Evolutionary conservation across 2,797 vertebrate species (phyloP), one percentile per base, ranked within the genome.

Genomic region (Macropus fuliginosus): DNA sequence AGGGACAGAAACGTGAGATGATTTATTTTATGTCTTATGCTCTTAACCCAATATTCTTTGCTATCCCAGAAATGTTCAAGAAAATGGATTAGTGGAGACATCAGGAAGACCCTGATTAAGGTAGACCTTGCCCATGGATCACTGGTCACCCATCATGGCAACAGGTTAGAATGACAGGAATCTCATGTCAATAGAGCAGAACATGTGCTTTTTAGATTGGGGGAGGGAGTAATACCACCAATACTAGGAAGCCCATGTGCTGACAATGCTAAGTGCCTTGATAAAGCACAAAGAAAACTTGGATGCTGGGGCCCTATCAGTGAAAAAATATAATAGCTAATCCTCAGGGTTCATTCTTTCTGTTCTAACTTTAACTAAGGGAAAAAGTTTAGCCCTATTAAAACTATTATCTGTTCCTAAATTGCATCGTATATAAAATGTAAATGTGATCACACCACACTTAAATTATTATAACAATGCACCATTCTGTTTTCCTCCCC

Each of bases 401-500:
- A 98, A 98, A 97, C 98, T 97, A 98, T 98, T 97, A 98, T 98
- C 98, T 98, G 97, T 95, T 98, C 97, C 98, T 98, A 99, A 98
- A 98, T 98, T 98, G 98, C 98, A 98, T 93, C 95, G 98, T 98
- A 98, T 98, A 98, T 98, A 98, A 98, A 98, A 99, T 99, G 98
- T 98, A 99, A 98, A 99, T 99, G 98, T 98, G 98, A 98, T 98
- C 98, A 98, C 96, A 98, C 97, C 96, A 98, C 98, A 97, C 98
- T 98, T 98, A 98, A 98, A 98, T 98, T 98, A 98, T 98, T 98
- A 59, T 98, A 99, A 99, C 98, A 99, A 99, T 99, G 98, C 98
- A 95, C 98, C 98, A 98, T 98, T 98, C 98, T 98, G 98, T 98
- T 99, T 98, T 98, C 98, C 98, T 98, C 98, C 98, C 98, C 98